phyloP scores from a whole-genome alignment of 2,888 invertebrate genomes.

The Aelia acuminata region DNA sequence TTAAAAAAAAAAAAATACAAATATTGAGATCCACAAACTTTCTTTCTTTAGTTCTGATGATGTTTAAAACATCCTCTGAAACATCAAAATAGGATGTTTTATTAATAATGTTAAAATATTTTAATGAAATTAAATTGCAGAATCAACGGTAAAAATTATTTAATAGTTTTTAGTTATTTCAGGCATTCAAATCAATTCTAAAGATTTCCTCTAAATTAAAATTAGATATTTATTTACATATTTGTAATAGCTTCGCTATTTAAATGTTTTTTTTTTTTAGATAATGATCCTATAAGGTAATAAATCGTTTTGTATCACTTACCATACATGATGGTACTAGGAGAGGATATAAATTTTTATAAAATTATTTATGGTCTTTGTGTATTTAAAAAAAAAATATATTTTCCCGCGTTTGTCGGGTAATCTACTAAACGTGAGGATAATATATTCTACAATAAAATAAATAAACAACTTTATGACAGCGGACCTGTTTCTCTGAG shows the following conservation, averaged over 20 bases:
- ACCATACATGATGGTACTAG: neutral
- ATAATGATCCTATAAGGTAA: neutral
- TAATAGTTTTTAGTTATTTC: too few species aligned
- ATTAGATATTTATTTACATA: neutral
- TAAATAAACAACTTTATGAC: conserved; percentile 3
- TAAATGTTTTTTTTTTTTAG: neutral
- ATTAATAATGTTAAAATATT: too few species aligned
- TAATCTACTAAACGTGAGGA: conserved; percentile 21
- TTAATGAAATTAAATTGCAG: too few species aligned
- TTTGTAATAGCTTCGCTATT: too few species aligned
- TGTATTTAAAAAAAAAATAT: neutral
- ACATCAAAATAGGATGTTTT: too few species aligned
- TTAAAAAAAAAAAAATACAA: too few species aligned
- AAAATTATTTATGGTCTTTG: neutral
- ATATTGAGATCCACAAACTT: too few species aligned
- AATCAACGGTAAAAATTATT: too few species aligned
- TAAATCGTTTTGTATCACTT: neutral
- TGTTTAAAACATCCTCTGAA: too few species aligned
- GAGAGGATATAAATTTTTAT: neutral
- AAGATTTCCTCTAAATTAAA: too few species aligned
- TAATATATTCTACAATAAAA: conserved; percentile 36
- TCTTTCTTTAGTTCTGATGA: too few species aligned
- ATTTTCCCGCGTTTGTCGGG: neutral
- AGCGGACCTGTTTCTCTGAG: neutral
- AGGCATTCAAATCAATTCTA: too few species aligned